A percentile compares a stretch with the other conserved stretches of the same genome.
These are phyloP conservation scores for Aricia artaxerxes DNA, from an alignment of 2,888 invertebrate genomes.

Conservation along the genomic window DNA sequence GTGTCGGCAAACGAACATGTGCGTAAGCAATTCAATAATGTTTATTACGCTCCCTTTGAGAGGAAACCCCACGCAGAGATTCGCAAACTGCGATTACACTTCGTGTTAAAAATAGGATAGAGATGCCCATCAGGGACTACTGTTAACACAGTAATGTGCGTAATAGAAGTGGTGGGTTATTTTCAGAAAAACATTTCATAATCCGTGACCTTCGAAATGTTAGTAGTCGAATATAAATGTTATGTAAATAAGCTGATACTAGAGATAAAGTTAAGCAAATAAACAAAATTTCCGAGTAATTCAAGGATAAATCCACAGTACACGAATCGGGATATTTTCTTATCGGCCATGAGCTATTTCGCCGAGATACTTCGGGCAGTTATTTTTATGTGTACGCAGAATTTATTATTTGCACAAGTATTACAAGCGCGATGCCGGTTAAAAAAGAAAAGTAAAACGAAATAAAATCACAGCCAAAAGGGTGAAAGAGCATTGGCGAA, in stretches of 20 bases:
- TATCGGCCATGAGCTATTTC: conserved; percentile 8
- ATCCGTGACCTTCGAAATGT: not conserved
- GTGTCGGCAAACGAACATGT: conserved; percentile 54
- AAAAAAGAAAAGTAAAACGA: not conserved
- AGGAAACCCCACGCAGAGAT: conserved; percentile 34
- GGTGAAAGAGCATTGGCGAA: not conserved
- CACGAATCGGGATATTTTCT: not conserved
- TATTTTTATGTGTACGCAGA: conserved; percentile 2
- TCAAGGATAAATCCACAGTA: not conserved
- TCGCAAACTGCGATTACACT: not conserved
- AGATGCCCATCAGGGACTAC: not conserved
- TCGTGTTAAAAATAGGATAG: conserved; percentile 18
- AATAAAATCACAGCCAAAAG: not conserved
- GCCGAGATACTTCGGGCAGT: conserved; percentile 7
- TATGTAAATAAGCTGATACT: not conserved
- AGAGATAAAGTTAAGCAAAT: conserved; percentile 6
- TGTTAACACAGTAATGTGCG: not conserved
- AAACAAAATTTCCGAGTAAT: not conserved
- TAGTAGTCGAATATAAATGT: not conserved
- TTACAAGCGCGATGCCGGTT: not conserved
- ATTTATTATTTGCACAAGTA: conserved; percentile 14
- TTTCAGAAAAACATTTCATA: not conserved
- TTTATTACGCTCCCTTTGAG: conserved; percentile 49
- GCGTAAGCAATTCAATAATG: conserved; percentile 52
- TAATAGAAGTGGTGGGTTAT: not conserved